Percentiles rank a stretch among this genome's conserved stretches.
These are phyloP conservation scores for Poecilus cupreus DNA, from an alignment of 2,888 invertebrate species.

Conservation along the genomic window DNA sequence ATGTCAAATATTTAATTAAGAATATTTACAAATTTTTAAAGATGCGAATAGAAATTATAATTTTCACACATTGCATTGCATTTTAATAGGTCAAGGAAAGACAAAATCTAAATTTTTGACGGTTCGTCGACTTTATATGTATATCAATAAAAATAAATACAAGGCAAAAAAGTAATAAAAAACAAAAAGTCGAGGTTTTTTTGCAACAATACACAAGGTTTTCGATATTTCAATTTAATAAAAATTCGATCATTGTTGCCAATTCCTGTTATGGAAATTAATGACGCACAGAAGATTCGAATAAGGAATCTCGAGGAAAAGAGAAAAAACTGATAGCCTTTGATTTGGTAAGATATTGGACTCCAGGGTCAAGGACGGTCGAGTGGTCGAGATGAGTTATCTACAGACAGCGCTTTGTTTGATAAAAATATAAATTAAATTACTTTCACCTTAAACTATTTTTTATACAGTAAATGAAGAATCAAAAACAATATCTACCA, in stretches of 20 bases:
- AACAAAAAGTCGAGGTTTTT: background rate
- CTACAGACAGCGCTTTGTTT: conserved; percentile 26
- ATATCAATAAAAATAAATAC: background rate
- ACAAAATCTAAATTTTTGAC: background rate
- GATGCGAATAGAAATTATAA: background rate
- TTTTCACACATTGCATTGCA: background rate
- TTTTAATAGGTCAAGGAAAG: background rate
- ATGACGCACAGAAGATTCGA: background rate
- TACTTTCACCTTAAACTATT: conserved; percentile 11
- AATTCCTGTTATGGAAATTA: background rate
- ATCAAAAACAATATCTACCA: no score
- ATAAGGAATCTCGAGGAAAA: background rate
- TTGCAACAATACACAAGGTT: background rate
- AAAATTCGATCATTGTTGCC: background rate
- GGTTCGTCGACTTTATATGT: background rate
- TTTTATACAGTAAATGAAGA: no score
- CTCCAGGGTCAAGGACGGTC: conserved; percentile 8
- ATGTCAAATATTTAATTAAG: background rate
- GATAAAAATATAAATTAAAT: background rate
- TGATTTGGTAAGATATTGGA: background rate
- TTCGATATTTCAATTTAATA: background rate
- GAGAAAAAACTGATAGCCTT: conserved; percentile 3
- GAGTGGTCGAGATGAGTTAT: background rate
- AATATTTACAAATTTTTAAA: background rate
- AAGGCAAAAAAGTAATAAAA: background rate